These are phyloP conservation scores for Heteronetta atricapilla DNA, from an alignment of 2,113 vertebrate species.

Conservation along the genomic window DNA sequence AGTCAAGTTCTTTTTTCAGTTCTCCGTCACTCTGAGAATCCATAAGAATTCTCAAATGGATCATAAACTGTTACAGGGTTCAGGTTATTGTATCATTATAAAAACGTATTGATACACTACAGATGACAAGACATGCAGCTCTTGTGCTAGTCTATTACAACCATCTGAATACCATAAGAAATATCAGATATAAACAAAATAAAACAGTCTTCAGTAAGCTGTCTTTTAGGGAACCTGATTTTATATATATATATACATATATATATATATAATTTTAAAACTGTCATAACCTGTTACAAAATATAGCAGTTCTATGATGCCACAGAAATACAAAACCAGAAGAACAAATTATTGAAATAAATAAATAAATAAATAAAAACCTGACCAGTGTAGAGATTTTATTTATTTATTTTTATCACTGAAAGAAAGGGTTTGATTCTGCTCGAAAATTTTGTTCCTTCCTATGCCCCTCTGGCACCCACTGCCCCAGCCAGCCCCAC, in stretches of 20 bases:
- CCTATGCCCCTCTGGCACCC: not conserved
- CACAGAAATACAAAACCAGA: not conserved
- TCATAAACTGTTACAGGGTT: conserved; percentile 79
- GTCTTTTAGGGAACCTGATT: conserved; percentile 5
- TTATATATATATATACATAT: not conserved
- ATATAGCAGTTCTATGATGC: not conserved
- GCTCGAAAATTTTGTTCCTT: not conserved
- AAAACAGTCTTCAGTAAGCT: conserved; percentile 32
- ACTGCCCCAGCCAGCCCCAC: not conserved
- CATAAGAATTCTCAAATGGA: conserved; percentile 81
- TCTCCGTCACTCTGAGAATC: conserved; percentile 76
- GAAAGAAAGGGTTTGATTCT: not conserved
- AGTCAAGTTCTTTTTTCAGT: conserved; percentile 76
- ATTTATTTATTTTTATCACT: not conserved
- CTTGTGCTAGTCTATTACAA: conserved; percentile 37
- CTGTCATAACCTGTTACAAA: not conserved
- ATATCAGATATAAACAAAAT: conserved; percentile 40
- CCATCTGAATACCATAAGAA: conserved; percentile 39
- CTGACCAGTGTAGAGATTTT: not conserved
- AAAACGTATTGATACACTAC: conserved; percentile 77
- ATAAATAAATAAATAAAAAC: not conserved
- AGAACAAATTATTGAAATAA: not conserved
- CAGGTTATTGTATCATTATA: conserved; percentile 82
- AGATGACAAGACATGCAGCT: conserved; percentile 71
- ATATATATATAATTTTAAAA: not conserved